Conservation (phyloP, 2,888 invertebrate species). For the Ochropleura plecta region DNA sequence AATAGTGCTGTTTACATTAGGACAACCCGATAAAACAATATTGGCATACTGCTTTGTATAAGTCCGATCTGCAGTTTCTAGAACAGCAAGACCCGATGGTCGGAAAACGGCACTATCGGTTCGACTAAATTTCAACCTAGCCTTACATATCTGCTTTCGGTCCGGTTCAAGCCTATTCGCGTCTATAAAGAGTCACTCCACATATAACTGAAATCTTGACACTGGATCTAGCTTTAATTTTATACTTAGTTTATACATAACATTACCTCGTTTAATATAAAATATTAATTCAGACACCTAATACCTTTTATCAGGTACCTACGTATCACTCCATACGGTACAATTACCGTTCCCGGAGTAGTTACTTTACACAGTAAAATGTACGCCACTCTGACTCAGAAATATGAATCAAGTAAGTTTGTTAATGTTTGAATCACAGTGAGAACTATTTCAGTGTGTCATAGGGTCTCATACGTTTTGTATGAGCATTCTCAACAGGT, state of each 20-base stretch:
- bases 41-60: no score
- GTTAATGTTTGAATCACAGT: conserved; percentile 7
- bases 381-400: conserved; percentile 15
- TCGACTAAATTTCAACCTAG: no score
- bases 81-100: no score
- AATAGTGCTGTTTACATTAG: no score
- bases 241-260: conserved; percentile 7
- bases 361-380: background rate
- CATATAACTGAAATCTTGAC: background rate
- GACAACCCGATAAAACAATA: no score
- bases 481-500: conserved; percentile 14
- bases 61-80: no score
- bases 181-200: background rate
- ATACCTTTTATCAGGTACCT: conserved; percentile 1
- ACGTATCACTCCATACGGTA: background rate
- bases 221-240: conserved; percentile 7
- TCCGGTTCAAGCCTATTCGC: background rate
- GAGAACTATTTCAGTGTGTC: conserved; percentile 29
- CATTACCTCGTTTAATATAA: conserved; percentile 12
- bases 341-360: conserved; percentile 22
- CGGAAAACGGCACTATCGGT: no score
- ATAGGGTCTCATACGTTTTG: conserved; percentile 6
- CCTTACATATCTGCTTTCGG: background rate
- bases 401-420: conserved; percentile 36
- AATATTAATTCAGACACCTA: conserved; percentile 2